phyloP scores from a whole-genome alignment of 2,797 vertebrate species.

The Buphagus erythrorhynchus region DNA sequence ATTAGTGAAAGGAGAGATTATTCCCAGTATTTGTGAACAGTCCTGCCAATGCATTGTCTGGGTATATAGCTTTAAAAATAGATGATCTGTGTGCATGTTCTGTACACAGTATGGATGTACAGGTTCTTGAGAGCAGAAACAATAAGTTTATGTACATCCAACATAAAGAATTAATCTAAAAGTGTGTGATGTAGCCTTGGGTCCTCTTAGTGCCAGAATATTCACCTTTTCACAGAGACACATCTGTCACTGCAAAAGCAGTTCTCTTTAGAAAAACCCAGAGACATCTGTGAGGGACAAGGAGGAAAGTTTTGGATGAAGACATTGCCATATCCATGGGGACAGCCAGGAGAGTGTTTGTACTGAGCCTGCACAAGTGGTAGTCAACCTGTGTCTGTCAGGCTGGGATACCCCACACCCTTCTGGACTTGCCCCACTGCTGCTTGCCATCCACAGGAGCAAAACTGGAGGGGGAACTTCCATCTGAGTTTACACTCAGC shows the following conservation, averaged over 20 bases:
- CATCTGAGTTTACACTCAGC: neutral
- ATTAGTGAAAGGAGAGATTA: neutral
- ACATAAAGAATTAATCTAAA: neutral
- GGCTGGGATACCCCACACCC: neutral
- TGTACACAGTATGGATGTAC: neutral
- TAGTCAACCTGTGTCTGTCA: neutral
- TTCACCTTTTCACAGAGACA: neutral
- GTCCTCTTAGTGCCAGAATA: neutral
- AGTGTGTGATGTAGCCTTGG: neutral
- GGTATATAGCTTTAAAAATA: neutral
- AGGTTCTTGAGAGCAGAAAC: neutral
- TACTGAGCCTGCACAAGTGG: neutral
- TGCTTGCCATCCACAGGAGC: neutral
- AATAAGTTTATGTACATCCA: neutral
- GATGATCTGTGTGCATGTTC: neutral
- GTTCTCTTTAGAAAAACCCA: neutral
- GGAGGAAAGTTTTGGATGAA: neutral
- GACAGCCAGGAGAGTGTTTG: rapidly evolving
- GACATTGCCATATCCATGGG: rapidly evolving
- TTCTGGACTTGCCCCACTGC: neutral
- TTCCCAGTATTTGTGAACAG: neutral
- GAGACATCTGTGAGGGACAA: neutral
- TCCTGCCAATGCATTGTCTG: neutral
- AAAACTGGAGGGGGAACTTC: neutral
- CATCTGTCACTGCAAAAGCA: neutral